A percentile compares a stretch with the other conserved stretches of the same genome.
Conservation (phyloP, 2,888 invertebrate species). For the Cerastoderma edule region DNA sequence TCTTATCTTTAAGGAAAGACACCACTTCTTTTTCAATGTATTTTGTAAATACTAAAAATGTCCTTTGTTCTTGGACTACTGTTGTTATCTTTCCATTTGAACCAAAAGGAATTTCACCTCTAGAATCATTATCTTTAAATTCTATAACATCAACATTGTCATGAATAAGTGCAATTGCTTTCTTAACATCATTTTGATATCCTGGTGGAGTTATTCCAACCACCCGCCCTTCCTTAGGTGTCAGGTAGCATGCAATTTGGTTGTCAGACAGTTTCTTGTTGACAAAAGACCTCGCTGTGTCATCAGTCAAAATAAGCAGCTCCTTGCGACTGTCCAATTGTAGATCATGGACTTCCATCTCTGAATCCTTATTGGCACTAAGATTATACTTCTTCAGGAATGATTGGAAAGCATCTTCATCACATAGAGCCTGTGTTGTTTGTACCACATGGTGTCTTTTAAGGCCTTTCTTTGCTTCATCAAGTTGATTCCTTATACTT, state of each 20-base stretch:
- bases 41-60: constrained; percentile 6
- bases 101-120: neutral
- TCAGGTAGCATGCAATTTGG: neutral
- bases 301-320: constrained; percentile 8
- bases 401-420: neutral
- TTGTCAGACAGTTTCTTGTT: neutral
- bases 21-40: neutral
- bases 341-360: neutral
- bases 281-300: neutral
- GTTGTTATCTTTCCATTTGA: neutral
- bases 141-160: neutral
- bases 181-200: neutral
- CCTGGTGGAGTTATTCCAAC: neutral
- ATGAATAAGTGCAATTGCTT: neutral
- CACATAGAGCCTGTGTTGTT: neutral
- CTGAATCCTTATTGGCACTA: neutral
- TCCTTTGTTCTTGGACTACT: neutral
- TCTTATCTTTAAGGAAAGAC: neutral
- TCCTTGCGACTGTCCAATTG: neutral
- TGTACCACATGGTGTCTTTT: too few species aligned
- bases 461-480: neutral
- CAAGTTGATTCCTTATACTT: neutral
- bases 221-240: neutral
- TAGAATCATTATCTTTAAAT: neutral
- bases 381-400: neutral